Base-by-base conservation (phyloP, 2,113 vertebrate species). In the Tauraco erythrolophus region DNA sequence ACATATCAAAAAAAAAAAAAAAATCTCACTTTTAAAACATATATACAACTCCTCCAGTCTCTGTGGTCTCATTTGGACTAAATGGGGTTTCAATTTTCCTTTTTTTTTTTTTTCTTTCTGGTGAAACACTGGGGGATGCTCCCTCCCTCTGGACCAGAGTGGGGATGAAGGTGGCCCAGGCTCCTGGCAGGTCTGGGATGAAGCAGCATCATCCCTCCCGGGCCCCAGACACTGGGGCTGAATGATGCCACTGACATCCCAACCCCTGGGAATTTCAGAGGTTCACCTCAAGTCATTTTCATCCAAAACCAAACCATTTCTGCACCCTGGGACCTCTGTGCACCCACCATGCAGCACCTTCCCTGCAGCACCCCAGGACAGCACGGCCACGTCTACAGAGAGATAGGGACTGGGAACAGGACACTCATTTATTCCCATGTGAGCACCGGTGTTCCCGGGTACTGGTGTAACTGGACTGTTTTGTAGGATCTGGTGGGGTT, bases 31-130 rank as follows among this genome's bases (percentile, higher is more conserved):
- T 96, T 84, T 78, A 78, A 96, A 94, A 92, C 35, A 39, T 92
- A 93, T 95, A 6, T 92, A 95, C 94, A 97, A 21, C 60, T 92
- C 62, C 39, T 74, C 51, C 88, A 46, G 76, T 28, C 69, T 97
- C 85, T 88, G 54, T 27, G 66, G 69, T 56, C 41, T 74, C 82
- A 37, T 37, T 10, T 37, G 65, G 64, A 86, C 45, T 56, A 74
- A 69, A 41, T 4, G 14, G 64, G 54, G 37, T 23, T 83, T 77
- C 9, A 12, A 1, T n/a, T 84, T 54, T 31, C 19, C 14, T 72
- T 64, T 41, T 66, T 9, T 43, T 21, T 24, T n/a, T 30, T 14
- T 16, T 13, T 14, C 19, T 10, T 83, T 28, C 87, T 84, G 48
- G 68, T 1, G 3, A 68, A 60, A 33, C 76, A 11, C 79, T 41